A percentile compares a stretch with the other conserved stretches of the same genome.
Conservation (phyloP, 2,113 vertebrate species). For the Boulengeromyrus knoepffleri region DNA sequence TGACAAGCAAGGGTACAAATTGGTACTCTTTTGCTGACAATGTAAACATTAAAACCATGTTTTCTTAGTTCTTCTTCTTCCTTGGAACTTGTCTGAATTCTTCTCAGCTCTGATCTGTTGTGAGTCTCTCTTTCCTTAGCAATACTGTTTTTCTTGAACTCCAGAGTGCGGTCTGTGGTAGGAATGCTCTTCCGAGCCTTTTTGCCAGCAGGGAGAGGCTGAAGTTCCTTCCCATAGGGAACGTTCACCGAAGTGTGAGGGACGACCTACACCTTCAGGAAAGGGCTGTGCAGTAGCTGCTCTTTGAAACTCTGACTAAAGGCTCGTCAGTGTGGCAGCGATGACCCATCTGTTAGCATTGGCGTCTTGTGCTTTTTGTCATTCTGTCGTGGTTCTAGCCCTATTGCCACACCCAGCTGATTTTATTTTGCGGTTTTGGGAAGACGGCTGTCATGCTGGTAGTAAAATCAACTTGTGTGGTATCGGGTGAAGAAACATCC, state of each 20-base stretch:
- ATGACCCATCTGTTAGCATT: neutral
- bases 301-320: neutral
- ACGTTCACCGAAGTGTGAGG: neutral
- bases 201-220: neutral
- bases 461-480: neutral
- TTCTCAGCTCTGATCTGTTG: neutral
- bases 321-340: neutral
- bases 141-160: neutral
- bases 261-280: neutral
- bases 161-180: conserved; percentile 5
- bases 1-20: neutral
- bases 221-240: neutral
- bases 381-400: neutral
- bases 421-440: neutral
- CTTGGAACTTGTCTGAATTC: neutral
- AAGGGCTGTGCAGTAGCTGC: neutral
- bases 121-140: neutral
- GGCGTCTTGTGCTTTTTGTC: neutral
- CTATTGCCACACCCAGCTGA: neutral
- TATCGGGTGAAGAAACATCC: neutral
- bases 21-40: neutral
- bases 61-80: neutral
- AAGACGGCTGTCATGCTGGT: neutral
- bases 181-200: neutral
- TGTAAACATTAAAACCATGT: too few relatives aligned